Conservation (phyloP, 2,113 vertebrate genomes). For the Corvus hawaiiensis region DNA sequence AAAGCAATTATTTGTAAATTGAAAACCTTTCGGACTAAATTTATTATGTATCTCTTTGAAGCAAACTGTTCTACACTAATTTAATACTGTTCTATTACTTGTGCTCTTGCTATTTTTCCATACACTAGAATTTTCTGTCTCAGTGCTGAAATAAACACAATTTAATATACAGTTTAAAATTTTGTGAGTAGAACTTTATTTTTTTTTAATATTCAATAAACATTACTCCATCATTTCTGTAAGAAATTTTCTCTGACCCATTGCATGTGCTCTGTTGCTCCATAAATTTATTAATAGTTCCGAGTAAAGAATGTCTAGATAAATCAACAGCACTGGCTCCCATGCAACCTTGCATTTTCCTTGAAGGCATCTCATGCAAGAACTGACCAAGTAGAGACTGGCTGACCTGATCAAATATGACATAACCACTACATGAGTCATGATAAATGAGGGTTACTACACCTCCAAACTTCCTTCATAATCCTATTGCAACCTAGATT, state of each 20-base stretch:
- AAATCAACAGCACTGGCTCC: not conserved
- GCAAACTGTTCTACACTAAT: not conserved
- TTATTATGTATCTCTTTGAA: not conserved
- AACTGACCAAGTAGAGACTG: not conserved
- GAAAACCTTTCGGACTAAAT: not conserved
- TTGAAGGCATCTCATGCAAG: not conserved
- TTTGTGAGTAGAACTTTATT: not conserved
- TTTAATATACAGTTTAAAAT: not conserved
- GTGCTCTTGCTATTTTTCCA: not conserved
- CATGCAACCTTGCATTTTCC: not conserved
- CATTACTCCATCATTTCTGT: not conserved
- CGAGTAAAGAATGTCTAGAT: not conserved
- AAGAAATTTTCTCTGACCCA: not conserved
- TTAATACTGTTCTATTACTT: not conserved
- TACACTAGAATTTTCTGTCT: not conserved
- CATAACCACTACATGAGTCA: rapidly evolving
- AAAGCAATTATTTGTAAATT: not conserved
- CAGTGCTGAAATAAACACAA: not conserved
- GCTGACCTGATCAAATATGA: not conserved
- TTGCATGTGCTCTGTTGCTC: not conserved
- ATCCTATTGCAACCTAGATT: not conserved
- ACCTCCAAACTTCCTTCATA: not conserved
- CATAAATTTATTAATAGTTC: not conserved
- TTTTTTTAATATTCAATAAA: not conserved
- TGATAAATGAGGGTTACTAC: not conserved